Evolutionary conservation across 2,797 vertebrate genomes (phyloP).

Genomic region (Danio tinwini): DNA sequence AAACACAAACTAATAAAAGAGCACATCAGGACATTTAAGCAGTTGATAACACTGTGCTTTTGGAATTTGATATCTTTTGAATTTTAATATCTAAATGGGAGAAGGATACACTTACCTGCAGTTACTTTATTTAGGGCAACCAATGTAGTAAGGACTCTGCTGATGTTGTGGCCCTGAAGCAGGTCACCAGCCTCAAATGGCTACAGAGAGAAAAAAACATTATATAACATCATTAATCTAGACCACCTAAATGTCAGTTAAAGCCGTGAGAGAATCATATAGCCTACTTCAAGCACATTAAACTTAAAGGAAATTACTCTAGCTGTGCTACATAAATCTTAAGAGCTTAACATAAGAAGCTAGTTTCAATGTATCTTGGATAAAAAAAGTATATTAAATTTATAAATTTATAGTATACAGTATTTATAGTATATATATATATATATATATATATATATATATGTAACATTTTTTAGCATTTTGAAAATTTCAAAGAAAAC

Average conservation of each 20-base stretch:
- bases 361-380: background rate
- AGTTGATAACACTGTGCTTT: background rate
- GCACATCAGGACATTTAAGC: background rate
- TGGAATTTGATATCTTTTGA: background rate
- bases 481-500: background rate
- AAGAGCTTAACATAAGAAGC: background rate
- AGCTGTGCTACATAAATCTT: background rate
- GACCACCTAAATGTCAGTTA: background rate
- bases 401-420: too few species aligned
- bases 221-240: conserved; percentile 16
- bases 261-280: background rate
- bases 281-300: background rate
- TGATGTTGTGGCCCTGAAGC: conserved; percentile 94
- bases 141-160: conserved; percentile 90
- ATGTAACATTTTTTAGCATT: too few species aligned
- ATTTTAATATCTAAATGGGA: background rate
- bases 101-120: conserved; percentile 80
- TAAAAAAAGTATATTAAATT: too few species aligned
- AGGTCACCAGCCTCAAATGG: conserved; percentile 94
- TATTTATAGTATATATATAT: too few species aligned
- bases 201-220: conserved; percentile 70
- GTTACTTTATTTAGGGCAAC: conserved; percentile 96
- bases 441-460: too few species aligned
- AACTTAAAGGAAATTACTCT: background rate
- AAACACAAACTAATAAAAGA: background rate